Conservation (phyloP, 2,113 vertebrate genomes). For the Saccopteryx bilineata region DNA sequence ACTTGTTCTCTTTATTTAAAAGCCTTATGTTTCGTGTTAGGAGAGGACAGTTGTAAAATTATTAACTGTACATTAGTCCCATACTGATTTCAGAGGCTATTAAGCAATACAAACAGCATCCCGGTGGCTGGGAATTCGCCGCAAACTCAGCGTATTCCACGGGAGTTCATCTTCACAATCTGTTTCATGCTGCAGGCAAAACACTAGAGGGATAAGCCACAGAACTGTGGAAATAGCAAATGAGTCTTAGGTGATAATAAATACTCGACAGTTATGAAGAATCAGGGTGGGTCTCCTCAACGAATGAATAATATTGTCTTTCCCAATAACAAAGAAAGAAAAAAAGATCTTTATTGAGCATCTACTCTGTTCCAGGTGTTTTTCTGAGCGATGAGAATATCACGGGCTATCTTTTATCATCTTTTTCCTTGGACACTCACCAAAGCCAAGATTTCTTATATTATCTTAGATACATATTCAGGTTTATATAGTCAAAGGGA, state of each 20-base stretch:
- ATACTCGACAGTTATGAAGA: neutral
- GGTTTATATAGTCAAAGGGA: neutral
- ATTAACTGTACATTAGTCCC: slow-evolving; percentile 82
- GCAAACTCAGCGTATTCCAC: slow-evolving; percentile 70
- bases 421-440: neutral
- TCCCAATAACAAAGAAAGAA: neutral
- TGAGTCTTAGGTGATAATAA: slow-evolving; percentile 32
- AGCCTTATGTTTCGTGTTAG: slow-evolving; percentile 67
- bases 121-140: slow-evolving; percentile 73
- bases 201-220: slow-evolving; percentile 22
- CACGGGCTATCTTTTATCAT: neutral
- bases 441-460: neutral
- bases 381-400: neutral
- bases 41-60: slow-evolving; percentile 80
- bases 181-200: slow-evolving; percentile 56
- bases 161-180: slow-evolving; percentile 73
- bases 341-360: neutral
- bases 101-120: slow-evolving; percentile 78
- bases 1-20: slow-evolving; percentile 75
- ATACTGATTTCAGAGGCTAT: slow-evolving; percentile 80
- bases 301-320: neutral
- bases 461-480: neutral
- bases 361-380: neutral
- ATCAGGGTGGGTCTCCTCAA: neutral
- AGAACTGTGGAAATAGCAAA: slow-evolving; percentile 29